A percentile compares a stretch with the other conserved stretches of the same genome.
Evolutionary conservation across 1,140 invertebrate species (phyloP).

Genomic region (Euborellia annulipes): DNA sequence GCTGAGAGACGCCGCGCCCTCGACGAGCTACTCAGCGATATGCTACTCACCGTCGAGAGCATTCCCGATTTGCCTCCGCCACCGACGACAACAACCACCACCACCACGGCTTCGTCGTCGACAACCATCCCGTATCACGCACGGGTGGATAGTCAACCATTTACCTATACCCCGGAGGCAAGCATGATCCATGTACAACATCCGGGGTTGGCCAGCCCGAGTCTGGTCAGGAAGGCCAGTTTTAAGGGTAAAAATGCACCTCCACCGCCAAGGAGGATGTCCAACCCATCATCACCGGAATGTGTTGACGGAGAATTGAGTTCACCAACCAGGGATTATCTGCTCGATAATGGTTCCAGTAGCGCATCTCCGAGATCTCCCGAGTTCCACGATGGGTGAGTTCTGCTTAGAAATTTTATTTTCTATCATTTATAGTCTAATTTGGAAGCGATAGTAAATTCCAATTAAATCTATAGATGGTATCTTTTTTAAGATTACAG

Average conservation of each 20-base stretch:
- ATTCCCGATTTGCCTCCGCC: constrained; percentile 40
- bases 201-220: constrained; percentile 49
- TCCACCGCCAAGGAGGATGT: too few species aligned
- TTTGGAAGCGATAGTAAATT: too few species aligned
- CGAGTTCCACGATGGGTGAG: constrained; percentile 31
- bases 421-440: too few species aligned
- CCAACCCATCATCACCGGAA: constrained; percentile 1
- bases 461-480: too few species aligned
- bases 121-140: constrained; percentile 60
- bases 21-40: constrained; percentile 59
- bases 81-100: constrained; percentile 19
- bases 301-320: not conserved
- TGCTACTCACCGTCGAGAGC: constrained; percentile 66
- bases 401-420: too few species aligned
- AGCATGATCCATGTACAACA: constrained; percentile 7
- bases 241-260: constrained; percentile 22
- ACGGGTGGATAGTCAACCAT: constrained; percentile 58
- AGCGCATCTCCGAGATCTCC: constrained; percentile 18
- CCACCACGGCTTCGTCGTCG: constrained; percentile 1
- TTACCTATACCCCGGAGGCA: constrained; percentile 48
- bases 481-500: too few species aligned
- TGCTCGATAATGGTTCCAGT: not conserved
- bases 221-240: constrained; percentile 50
- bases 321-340: constrained; percentile 2
- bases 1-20: constrained; percentile 36